Evolutionary conservation across 2,113 vertebrate species (phyloP), one percentile per base, ranked within the genome.

Genomic region (Thunnus thynnus): DNA sequence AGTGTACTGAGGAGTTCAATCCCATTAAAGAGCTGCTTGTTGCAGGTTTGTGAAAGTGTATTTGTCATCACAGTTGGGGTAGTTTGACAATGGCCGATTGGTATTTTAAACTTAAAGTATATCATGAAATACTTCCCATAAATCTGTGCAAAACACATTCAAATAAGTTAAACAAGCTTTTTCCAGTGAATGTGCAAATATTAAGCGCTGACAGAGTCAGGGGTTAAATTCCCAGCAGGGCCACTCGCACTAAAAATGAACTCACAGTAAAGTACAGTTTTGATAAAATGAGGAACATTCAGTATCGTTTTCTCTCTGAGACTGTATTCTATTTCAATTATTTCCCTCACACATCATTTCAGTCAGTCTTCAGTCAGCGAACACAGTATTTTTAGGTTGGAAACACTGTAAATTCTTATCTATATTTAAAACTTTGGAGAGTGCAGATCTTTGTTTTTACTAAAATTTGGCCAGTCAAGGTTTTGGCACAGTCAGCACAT

Each of bases 11-110:
- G 46, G 20, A 57, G 52, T 68, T 50, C 18, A 84, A 71, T 73
- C 68, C 18, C 14, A 75, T 87, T 78, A 78, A 83, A 72, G 30
- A 17, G 30, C 80, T 41, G 46, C 50, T 66, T 55, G 51, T 74
- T 74, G 73, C 62, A 61, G 30, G 13, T 69, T 70, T 22, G 32
- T 56, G 5, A 20, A 68, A 50, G 60, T 47, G 50, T 14, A 12
- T 41, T 27, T 41, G 36, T 16, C 52, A 46, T 57, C 16, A 27
- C 20, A n/a, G 11, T 8, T 44, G 36, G 3, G 2, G 9, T 30
- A 6, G 22, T 65, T 46, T 57, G 11, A 48, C 72, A 41, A 2
- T 64, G 1, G 13, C 13, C 5, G 3, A 4, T 30, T 41, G 36
- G 9, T 41, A 22, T 22, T 22, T 12, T 51, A 30, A 30, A 30